phyloP scores from a whole-genome alignment of 1,140 invertebrate genomes.

The Lepidurus packardi region DNA sequence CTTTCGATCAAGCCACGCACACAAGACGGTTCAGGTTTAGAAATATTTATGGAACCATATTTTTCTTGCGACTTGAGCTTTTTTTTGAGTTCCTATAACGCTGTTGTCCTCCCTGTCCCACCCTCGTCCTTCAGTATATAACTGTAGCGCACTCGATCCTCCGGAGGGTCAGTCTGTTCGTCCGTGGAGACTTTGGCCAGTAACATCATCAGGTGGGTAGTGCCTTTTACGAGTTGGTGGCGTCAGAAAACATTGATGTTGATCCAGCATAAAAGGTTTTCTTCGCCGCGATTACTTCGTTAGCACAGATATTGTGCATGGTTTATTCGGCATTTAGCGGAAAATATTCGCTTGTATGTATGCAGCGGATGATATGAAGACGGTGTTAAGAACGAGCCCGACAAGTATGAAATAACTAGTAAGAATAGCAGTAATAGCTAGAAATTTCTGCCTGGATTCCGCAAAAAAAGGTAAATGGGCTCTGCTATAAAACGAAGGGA shows the following conservation, averaged over 20 bases:
- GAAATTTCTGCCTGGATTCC: background rate
- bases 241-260: background rate
- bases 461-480: background rate
- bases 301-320: background rate
- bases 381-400: no score
- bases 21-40: no score
- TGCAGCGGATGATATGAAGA: no score
- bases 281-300: background rate
- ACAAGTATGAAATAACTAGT: background rate
- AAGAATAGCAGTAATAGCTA: background rate
- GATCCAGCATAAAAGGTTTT: background rate
- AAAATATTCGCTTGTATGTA: no score
- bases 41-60: no score
- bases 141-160: background rate
- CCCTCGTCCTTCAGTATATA: no score
- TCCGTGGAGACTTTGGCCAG: background rate
- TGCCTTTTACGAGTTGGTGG: background rate
- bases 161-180: background rate
- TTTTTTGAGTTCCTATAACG: no score
- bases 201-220: slow-evolving; percentile 10
- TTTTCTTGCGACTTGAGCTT: no score
- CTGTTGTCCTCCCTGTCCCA: no score
- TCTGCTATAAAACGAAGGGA: background rate
- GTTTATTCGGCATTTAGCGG: no score
- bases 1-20: no score